phyloP scores from a whole-genome alignment of 2,113 vertebrate genomes.

The Cyrtonyx montezumae region DNA sequence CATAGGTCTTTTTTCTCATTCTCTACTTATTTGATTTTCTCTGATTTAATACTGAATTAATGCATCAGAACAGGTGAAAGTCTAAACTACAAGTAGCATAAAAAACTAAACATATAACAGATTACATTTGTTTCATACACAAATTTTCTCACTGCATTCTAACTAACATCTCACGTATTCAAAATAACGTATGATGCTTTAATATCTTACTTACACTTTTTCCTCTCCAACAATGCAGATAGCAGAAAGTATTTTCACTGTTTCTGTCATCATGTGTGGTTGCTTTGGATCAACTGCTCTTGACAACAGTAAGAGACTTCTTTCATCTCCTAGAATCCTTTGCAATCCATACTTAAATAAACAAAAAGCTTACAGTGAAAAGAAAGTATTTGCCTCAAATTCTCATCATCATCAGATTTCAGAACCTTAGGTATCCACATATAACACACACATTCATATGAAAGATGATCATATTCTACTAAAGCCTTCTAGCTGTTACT shows the following conservation, averaged over 20 bases:
- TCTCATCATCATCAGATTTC: neutral
- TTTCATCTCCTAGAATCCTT: slow-evolving; percentile 93
- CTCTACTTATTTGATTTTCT: neutral
- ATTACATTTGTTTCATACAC: neutral
- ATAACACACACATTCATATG: accelerated
- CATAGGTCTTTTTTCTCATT: neutral
- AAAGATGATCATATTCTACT: neutral
- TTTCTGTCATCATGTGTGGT: slow-evolving; percentile 97
- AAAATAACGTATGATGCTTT: neutral
- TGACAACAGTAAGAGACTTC: slow-evolving; percentile 89
- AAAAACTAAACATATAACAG: neutral
- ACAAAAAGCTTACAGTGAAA: neutral
- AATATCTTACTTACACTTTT: slow-evolving; percentile 86
- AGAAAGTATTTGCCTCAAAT: accelerated
- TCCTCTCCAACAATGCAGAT: slow-evolving; percentile 96
- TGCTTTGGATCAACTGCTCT: slow-evolving; percentile 96
- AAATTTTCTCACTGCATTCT: neutral
- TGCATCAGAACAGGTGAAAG: neutral
- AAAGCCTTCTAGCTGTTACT: accelerated
- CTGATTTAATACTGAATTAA: neutral
- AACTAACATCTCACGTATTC: neutral
- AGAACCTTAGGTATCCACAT: neutral
- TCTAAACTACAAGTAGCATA: neutral
- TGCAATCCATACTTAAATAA: slow-evolving; percentile 89
- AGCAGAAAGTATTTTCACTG: slow-evolving; percentile 95